Base-by-base conservation (phyloP, 2,888 invertebrate species). In the Petrolisthes cinctipes region DNA sequence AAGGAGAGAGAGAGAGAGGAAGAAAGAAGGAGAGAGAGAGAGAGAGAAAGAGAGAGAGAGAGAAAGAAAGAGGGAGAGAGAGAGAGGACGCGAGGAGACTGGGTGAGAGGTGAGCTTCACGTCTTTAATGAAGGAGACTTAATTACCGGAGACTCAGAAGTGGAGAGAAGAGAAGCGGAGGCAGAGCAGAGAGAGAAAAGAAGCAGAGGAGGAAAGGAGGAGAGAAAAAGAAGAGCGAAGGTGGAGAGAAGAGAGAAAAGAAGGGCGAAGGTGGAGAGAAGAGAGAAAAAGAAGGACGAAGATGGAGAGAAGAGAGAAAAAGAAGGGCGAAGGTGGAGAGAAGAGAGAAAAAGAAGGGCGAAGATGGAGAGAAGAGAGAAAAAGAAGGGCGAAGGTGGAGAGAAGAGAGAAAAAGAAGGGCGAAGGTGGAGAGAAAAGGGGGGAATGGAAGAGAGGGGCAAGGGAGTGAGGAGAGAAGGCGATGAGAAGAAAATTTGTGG, bases 41-140 rank as follows among this genome's bases (percentile, higher is more conserved):
- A 61, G 7, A 61, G 17, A 17, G 61, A 61, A 3, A 17, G 61
- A 61, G 61, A 17, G 61, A 61, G 61, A 3, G 3, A 61, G 61
- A 61, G 1, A 61, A 61, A 0, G 61, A 61, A 17, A 17, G 61
- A 61, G 61, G 3, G 61, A 61, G 61, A 17, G 61, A 61, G 61
- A 61, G 61, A 11, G 61, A 61, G 61, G 61, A 61, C 61, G 61
- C 61, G 61, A 61, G 61, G 61, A 61, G 61, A 61, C 61, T 61
- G 61, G 37, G 61, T 61, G 61, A 61, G 61, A 61, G 61, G 61
- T 61, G 61, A 61, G 61, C 61, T 61, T 61, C 61, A 61, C 61
- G 61, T 61, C 61, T 61, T 61, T 61, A 61, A 61, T 61, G 61
- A 61, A 61, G 61, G 61, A 61, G 61, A 61, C 61, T 61, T 61